A percentile compares a stretch with the other conserved stretches of the same genome.
These are phyloP conservation scores for Pseudachorutes palmiensis DNA, from an alignment of 1,140 invertebrate genomes.

Conservation along the genomic window DNA sequence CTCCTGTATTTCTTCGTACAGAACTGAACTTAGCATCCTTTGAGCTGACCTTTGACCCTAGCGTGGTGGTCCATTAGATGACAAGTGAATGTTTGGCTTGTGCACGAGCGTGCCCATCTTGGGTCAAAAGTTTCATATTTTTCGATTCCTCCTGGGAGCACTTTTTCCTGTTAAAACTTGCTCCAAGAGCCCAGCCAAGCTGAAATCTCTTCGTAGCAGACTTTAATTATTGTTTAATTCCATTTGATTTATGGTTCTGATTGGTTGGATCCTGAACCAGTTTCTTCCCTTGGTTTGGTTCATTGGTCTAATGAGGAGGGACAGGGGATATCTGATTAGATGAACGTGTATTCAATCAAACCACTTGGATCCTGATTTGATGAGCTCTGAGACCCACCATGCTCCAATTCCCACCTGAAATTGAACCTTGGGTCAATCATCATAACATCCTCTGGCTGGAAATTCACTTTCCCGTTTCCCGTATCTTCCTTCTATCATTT, in stretches of 20 bases:
- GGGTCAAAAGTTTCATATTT: no score
- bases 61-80: background rate
- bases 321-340: background rate
- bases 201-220: no score
- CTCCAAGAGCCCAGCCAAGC: no score
- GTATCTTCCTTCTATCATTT: no score
- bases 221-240: no score
- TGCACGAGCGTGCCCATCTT: no score
- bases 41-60: background rate
- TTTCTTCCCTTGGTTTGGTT: background rate
- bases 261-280: background rate
- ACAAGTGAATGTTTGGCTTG: no score
- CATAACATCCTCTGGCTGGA: background rate
- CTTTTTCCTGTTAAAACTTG: no score
- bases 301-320: background rate
- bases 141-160: no score
- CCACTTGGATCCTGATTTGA: background rate
- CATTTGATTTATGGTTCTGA: background rate
- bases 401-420: background rate
- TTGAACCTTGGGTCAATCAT: background rate
- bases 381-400: slow-evolving; percentile 1
- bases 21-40: no score
- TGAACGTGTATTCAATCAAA: background rate
- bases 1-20: no score
- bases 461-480: no score